phyloP scores from a whole-genome alignment of 2,113 vertebrate species.

The Fukomys damarensis region DNA sequence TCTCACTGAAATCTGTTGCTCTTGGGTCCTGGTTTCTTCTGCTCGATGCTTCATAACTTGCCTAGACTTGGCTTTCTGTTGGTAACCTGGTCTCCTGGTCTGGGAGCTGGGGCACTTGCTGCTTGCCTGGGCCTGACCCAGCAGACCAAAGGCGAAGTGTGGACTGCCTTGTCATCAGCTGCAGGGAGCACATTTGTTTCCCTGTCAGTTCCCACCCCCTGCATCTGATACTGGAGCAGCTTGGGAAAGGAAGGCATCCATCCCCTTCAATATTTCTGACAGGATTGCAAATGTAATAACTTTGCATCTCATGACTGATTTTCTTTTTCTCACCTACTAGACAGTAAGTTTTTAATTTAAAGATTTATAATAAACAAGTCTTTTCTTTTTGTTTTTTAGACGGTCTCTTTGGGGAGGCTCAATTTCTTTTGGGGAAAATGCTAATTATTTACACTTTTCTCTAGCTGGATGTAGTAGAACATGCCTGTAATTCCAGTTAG shows the following conservation, averaged over 20 bases:
- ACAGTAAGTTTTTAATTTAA: background rate
- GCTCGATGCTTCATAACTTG: background rate
- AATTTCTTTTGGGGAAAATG: constrained; percentile 18
- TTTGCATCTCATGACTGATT: background rate
- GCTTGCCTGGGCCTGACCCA: background rate
- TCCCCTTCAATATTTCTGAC: background rate
- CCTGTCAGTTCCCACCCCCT: background rate
- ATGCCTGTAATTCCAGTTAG: background rate
- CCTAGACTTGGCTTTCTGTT: background rate
- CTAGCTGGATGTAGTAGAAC: background rate
- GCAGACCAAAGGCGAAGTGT: too few species aligned
- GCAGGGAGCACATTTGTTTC: background rate
- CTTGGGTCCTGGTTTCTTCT: background rate
- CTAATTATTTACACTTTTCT: constrained; percentile 36
- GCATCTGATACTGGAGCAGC: background rate
- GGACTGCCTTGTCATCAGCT: background rate
- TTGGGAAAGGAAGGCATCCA: background rate
- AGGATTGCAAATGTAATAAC: background rate
- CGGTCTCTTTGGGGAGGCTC: background rate
- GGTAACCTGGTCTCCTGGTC: background rate
- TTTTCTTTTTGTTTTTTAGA: background rate
- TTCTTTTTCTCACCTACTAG: background rate
- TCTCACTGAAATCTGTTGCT: background rate
- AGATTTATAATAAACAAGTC: background rate
- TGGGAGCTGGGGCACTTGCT: background rate